Evolutionary conservation across 2,888 invertebrate species (phyloP).

Genomic region (Drosophila picticornis): DNA sequence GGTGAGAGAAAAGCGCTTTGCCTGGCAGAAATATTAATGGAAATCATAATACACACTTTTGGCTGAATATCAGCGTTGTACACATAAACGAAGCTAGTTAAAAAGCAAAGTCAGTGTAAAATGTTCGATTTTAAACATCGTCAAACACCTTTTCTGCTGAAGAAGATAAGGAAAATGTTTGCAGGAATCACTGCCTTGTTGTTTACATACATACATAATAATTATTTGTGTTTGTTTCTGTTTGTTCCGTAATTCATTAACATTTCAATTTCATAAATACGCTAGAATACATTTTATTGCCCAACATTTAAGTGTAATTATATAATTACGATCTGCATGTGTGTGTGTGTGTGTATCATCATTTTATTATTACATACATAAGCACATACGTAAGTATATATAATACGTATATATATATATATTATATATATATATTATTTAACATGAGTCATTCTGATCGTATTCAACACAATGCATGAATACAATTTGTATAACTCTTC

Average conservation of each 20-base stretch:
- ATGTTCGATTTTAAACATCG: neutral
- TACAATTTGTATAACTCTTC: constrained; percentile 47
- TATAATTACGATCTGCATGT: constrained; percentile 28
- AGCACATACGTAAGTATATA: constrained; percentile 24
- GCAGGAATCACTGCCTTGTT: neutral
- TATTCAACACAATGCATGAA: constrained; percentile 34
- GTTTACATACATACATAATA: constrained; percentile 19
- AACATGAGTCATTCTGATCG: constrained; percentile 26
- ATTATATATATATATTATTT: constrained; percentile 19
- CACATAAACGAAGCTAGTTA: neutral
- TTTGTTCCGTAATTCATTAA: constrained; percentile 42
- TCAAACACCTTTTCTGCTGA: neutral
- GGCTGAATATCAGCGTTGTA: neutral
- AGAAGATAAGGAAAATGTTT: constrained; percentile 13
- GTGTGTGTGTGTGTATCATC: constrained; percentile 7
- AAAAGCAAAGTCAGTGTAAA: neutral
- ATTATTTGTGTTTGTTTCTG: constrained; percentile 14
- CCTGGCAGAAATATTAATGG: neutral
- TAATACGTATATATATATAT: constrained; percentile 33
- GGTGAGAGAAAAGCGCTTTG: neutral
- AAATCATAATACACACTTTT: neutral
- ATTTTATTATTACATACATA: constrained; percentile 38
- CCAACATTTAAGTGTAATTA: constrained; percentile 73
- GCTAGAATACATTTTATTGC: constrained; percentile 72
- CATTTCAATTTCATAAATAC: constrained; percentile 57